phyloP scores from a whole-genome alignment of 2,888 invertebrate species.

The Gnatocerus cornutus region DNA sequence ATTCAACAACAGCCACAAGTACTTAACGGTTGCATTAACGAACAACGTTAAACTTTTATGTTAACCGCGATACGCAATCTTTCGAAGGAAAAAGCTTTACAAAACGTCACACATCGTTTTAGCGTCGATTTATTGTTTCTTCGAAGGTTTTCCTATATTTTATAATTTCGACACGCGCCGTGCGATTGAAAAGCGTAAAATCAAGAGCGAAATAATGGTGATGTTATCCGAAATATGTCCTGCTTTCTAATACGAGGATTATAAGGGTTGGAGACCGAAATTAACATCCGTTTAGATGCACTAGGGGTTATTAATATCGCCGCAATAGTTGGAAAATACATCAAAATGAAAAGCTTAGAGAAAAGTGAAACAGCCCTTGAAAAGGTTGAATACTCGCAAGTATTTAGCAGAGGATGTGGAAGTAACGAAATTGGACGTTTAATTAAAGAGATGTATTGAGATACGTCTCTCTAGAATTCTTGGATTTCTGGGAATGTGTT shows the following conservation, averaged over 20 bases:
- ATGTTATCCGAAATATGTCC: conserved; percentile 26
- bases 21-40: conserved; percentile 29
- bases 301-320: conserved; percentile 12
- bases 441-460: conserved; percentile 20
- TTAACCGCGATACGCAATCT: conserved; percentile 23
- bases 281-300: conserved; percentile 31
- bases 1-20: conserved; percentile 29
- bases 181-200: conserved; percentile 7
- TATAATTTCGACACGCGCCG: conserved; percentile 17
- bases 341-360: background rate
- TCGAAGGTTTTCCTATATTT: conserved; percentile 12
- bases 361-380: background rate
- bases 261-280: conserved; percentile 25
- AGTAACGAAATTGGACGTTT: conserved; percentile 35
- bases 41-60: conserved; percentile 24
- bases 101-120: conserved; percentile 29
- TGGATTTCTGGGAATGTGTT: conserved; percentile 10
- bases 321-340: background rate
- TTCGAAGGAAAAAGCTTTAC: conserved; percentile 11
- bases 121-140: conserved; percentile 20
- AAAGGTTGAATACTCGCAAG: background rate
- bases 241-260: conserved; percentile 35
- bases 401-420: conserved; percentile 9
- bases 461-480: conserved; percentile 2
- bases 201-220: conserved; percentile 13